A percentile compares a stretch with the other conserved stretches of the same genome.
These are phyloP conservation scores for Spodoptera frugiperda DNA, from an alignment of 1,140 invertebrate genomes.

Conservation along the genomic window DNA sequence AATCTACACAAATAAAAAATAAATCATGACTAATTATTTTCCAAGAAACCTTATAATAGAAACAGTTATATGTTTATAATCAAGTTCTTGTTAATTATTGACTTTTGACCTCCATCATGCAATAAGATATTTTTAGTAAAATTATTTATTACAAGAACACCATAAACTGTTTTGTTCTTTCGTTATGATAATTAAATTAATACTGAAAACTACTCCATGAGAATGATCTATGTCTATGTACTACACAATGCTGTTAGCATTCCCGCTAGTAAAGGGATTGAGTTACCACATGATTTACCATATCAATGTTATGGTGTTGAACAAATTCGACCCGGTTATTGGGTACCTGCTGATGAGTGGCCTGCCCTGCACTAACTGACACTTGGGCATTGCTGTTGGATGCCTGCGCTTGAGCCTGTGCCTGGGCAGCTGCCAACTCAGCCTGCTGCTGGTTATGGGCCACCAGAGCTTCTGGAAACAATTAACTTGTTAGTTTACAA, in stretches of 20 bases:
- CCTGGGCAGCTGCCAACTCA: constrained; percentile 58
- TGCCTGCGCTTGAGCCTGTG: background rate
- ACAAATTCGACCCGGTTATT: constrained; percentile 84
- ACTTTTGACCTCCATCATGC: constrained; percentile 6
- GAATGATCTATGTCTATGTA: constrained; percentile 59
- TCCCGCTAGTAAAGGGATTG: constrained; percentile 71
- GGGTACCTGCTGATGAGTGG: constrained; percentile 80
- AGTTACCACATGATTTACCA: constrained; percentile 82
- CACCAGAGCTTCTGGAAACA: constrained; percentile 76
- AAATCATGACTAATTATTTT: constrained; percentile 1
- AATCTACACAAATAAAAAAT: too few relatives aligned
- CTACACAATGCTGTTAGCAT: constrained; percentile 68
- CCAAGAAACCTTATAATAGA: background rate
- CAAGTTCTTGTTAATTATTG: background rate
- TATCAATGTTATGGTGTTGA: constrained; percentile 85
- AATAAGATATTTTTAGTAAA: too few relatives aligned
- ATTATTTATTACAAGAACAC: too few relatives aligned
- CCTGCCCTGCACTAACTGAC: constrained; percentile 59
- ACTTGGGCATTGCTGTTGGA: constrained; percentile 58
- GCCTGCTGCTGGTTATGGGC: constrained; percentile 79
- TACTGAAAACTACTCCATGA: background rate
- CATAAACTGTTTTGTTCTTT: too few relatives aligned
- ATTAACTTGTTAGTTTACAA: background rate
- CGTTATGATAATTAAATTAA: background rate
- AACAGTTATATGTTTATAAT: background rate